These are phyloP conservation scores for Enteromius fasciolatus DNA, from an alignment of 2,797 vertebrate genomes.

Conservation along the genomic window DNA sequence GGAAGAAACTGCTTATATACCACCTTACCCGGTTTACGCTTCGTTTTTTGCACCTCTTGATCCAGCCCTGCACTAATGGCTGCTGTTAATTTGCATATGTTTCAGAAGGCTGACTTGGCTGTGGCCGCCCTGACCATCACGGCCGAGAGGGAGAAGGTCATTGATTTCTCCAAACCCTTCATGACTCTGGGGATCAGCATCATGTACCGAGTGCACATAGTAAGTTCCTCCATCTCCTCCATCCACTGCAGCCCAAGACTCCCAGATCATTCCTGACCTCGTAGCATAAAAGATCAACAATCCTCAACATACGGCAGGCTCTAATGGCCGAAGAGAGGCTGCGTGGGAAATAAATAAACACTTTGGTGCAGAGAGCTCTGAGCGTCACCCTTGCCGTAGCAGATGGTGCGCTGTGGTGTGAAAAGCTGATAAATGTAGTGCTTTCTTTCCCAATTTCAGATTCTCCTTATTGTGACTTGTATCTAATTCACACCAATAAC, in stretches of 20 bases:
- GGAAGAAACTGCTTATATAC: not conserved
- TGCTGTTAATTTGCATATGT: conserved; percentile 57
- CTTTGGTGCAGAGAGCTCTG: conserved; percentile 28
- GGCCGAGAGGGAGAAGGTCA: conserved; percentile 96
- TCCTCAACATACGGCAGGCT: conserved; percentile 51
- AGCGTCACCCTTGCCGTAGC: conserved; percentile 53
- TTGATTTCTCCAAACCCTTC: conserved; percentile 98
- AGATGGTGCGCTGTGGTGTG: conserved; percentile 66
- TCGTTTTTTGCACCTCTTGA: not conserved
- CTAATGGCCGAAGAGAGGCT: conserved; percentile 45
- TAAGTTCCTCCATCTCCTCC: conserved; percentile 73
- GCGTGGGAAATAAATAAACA: conserved; percentile 27
- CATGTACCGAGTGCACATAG: conserved; percentile 97
- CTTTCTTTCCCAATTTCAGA: conserved; percentile 65
- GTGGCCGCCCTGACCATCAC: conserved; percentile 97
- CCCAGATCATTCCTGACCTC: not conserved
- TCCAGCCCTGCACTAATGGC: not conserved
- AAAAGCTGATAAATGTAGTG: conserved; percentile 69
- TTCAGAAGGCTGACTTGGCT: conserved; percentile 96
- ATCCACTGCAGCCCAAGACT: not conserved
- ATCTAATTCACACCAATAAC: conserved; percentile 63
- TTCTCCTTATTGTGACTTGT: conserved; percentile 65
- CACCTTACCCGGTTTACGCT: not conserved
- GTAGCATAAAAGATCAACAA: conserved; percentile 32
- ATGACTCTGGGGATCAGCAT: conserved; percentile 99